Evolutionary conservation across 1,140 invertebrate species (phyloP).

Genomic region (Spodoptera frugiperda): DNA sequence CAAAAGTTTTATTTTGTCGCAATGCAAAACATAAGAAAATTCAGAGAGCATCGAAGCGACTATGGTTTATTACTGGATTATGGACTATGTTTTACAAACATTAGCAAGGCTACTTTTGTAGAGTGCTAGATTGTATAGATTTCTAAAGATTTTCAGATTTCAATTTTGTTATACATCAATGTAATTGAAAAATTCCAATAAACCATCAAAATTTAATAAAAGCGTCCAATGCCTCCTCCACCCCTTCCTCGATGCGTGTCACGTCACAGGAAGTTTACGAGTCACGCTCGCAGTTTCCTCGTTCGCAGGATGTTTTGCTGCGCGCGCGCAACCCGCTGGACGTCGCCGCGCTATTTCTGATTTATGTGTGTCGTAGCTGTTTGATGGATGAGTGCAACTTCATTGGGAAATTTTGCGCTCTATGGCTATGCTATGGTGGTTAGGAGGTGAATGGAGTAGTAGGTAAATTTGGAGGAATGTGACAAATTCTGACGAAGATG

Average conservation of each 20-base stretch:
- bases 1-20: too few species aligned
- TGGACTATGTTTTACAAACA: too few species aligned
- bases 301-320: constrained; percentile 76
- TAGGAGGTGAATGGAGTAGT: not conserved
- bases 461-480: not conserved
- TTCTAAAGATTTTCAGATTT: too few species aligned
- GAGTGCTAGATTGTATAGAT: too few species aligned
- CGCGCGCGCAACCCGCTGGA: constrained; percentile 27
- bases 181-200: too few species aligned
- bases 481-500: not conserved
- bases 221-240: not conserved
- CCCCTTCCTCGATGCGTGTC: constrained; percentile 16
- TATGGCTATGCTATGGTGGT: not conserved
- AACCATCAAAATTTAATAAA: too few species aligned
- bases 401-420: constrained; percentile 21
- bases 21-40: too few species aligned
- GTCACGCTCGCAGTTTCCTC: constrained; percentile 74
- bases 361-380: constrained; percentile 47
- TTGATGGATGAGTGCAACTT: constrained; percentile 9
- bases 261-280: constrained; percentile 69
- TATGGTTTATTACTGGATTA: too few species aligned
- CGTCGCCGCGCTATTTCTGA: constrained; percentile 55
- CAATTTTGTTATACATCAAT: too few species aligned
- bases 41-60: too few species aligned
- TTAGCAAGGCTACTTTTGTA: too few species aligned